Conservation (phyloP, 2,113 vertebrate genomes). For the Smithornis capensis region DNA sequence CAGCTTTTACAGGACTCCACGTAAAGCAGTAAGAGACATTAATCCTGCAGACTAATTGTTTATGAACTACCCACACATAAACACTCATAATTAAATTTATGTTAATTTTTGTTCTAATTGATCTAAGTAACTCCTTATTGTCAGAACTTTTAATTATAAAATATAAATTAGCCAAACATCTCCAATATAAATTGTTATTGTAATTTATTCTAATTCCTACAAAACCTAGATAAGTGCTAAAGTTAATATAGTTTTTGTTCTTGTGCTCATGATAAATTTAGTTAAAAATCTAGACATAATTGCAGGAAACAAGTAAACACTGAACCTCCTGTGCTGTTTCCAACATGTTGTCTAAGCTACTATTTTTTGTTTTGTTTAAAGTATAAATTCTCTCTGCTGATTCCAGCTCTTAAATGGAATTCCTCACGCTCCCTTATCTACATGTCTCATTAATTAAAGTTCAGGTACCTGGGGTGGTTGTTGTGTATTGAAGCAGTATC, state of each 20-base stretch:
- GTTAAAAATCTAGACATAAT: not conserved
- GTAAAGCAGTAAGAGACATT: not conserved
- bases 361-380: not conserved
- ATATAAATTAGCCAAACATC: not conserved
- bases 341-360: not conserved
- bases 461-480: not conserved
- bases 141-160: not conserved
- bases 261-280: not conserved
- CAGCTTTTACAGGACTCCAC: not conserved
- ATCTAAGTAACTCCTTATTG: not conserved
- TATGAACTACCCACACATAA: not conserved
- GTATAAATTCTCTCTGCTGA: not conserved
- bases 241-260: not conserved
- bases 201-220: not conserved
- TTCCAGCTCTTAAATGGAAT: not conserved
- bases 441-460: not conserved
- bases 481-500: not conserved
- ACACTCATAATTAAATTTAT: conserved; percentile 11
- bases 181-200: not conserved
- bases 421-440: not conserved
- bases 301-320: not conserved
- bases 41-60: not conserved
- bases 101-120: not conserved
- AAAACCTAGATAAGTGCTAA: not conserved
- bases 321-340: not conserved